These are phyloP conservation scores for Limnephilus rhombicus DNA, from an alignment of 2,888 invertebrate genomes.

Conservation along the genomic window DNA sequence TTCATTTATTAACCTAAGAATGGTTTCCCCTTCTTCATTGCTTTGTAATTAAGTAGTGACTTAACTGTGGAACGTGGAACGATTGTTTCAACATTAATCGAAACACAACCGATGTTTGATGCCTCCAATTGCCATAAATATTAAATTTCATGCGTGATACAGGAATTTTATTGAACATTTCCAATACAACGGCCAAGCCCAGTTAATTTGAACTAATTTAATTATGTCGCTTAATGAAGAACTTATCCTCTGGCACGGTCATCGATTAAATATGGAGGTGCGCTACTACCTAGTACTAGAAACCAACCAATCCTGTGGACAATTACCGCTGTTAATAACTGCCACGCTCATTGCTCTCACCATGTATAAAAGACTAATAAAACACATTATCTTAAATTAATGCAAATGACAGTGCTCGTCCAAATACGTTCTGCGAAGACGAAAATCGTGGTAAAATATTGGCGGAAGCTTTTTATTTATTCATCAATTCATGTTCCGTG, in stretches of 20 bases:
- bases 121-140: background rate
- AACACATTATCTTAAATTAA: background rate
- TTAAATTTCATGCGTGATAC: background rate
- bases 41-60: background rate
- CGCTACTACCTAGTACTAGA: background rate
- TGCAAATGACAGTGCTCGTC: background rate
- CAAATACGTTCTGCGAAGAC: too few species aligned
- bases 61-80: background rate
- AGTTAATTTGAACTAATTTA: conserved; percentile 36
- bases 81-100: background rate
- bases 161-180: background rate
- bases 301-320: background rate
- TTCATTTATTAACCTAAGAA: background rate
- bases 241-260: conserved; percentile 10
- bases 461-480: background rate
- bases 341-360: background rate
- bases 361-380: background rate
- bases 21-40: background rate
- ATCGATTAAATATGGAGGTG: conserved; percentile 29
- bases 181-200: background rate
- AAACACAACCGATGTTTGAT: background rate
- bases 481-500: background rate
- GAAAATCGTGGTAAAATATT: background rate
- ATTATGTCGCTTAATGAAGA: conserved; percentile 34
- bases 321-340: background rate